A percentile compares a stretch with the other conserved stretches of the same genome.
phyloP scores from a whole-genome alignment of 2,797 vertebrate genomes.

The Oreochromis mossambicus region DNA sequence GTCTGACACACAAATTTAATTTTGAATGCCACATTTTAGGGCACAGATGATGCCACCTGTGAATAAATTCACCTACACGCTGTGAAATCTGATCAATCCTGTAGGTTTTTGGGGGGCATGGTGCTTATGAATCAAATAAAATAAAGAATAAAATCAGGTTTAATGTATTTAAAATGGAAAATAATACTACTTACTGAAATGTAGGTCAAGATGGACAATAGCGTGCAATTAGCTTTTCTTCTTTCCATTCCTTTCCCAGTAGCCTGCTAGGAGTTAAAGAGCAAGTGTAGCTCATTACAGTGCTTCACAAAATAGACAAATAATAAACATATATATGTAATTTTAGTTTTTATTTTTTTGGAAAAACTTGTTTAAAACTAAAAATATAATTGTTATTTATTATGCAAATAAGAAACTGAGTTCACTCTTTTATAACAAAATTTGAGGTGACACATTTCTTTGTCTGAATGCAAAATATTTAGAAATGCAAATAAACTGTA shows the following conservation, averaged over 20 bases:
- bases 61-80: not conserved
- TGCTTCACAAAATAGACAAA: not conserved
- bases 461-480: not conserved
- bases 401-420: not conserved
- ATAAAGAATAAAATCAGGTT: not conserved
- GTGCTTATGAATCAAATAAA: not conserved
- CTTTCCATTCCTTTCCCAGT: not conserved
- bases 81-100: not conserved
- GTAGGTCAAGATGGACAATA: not conserved
- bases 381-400: not conserved
- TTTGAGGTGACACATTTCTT: not conserved
- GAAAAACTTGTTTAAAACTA: not conserved
- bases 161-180: not conserved
- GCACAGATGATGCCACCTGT: not conserved
- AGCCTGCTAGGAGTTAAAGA: not conserved
- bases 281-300: not conserved
- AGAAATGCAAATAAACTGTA: not conserved
- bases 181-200: not conserved
- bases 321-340: not conserved
- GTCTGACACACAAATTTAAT: constrained; percentile 1
- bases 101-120: not conserved
- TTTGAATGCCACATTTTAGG: not conserved
- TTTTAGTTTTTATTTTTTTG: too few species aligned
- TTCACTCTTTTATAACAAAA: not conserved
- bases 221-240: not conserved